Evolutionary conservation across 2,113 vertebrate genomes (phyloP).

Genomic region (Microcebus jonahi): DNA sequence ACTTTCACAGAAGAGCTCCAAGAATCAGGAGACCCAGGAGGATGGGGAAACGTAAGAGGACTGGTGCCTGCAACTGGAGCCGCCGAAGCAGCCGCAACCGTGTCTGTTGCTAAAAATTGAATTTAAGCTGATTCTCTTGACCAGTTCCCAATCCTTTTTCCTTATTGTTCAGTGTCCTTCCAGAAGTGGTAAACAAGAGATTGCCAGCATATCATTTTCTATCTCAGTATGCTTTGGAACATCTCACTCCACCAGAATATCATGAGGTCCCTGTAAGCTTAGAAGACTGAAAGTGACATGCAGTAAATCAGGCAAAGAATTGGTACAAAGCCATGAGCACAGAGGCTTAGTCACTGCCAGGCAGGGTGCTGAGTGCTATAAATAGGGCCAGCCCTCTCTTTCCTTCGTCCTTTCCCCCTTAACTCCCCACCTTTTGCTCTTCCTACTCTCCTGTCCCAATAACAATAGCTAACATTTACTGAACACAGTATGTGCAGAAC

Average conservation of each 20-base stretch:
- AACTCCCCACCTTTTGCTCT: neutral
- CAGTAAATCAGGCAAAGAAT: neutral
- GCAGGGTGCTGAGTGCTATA: neutral
- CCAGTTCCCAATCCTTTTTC: neutral
- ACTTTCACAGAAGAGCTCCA: neutral
- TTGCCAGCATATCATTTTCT: neutral
- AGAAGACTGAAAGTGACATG: neutral
- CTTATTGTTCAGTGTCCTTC: neutral
- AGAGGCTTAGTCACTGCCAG: neutral
- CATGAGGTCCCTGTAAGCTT: neutral
- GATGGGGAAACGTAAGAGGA: neutral
- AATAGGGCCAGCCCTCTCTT: neutral
- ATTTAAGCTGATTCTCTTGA: neutral
- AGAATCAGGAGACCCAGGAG: neutral
- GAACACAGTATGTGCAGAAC: neutral
- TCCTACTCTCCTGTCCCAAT: neutral
- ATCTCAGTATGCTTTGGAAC: neutral
- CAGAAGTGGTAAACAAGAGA: neutral
- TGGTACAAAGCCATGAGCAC: neutral
- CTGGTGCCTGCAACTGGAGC: fast-evolving
- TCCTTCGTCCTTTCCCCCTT: neutral
- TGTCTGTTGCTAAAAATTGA: neutral
- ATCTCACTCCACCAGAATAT: neutral
- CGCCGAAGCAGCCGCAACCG: fast-evolving
- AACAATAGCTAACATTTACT: neutral